Percentiles rank a stretch among this genome's conserved stretches.
Conservation (phyloP, 2,888 invertebrate genomes). For the Scaptomyza caliginosa region DNA sequence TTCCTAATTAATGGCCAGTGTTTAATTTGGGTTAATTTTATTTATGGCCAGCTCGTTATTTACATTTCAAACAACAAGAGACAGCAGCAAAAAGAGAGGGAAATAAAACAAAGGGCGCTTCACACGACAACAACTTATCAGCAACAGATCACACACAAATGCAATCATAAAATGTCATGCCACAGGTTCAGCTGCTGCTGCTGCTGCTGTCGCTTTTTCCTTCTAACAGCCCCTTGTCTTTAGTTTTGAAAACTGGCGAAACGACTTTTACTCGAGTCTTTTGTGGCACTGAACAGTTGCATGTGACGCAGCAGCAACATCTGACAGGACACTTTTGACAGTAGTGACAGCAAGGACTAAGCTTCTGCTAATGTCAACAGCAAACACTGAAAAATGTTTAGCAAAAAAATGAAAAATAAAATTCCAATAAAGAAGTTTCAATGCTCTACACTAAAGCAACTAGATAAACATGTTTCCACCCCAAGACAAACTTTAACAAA, state of each 20-base stretch:
- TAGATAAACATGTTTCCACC: background rate
- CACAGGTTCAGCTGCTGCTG: conserved; percentile 34
- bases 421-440: background rate
- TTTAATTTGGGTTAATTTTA: conserved; percentile 80
- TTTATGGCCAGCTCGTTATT: conserved; percentile 71
- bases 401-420: conserved; percentile 6
- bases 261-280: conserved; percentile 51
- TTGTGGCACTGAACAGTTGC: conserved; percentile 49
- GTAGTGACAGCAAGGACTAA: conserved; percentile 75
- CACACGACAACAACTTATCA: conserved; percentile 32
- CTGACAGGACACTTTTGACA: conserved; percentile 76
- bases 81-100: background rate
- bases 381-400: conserved; percentile 69
- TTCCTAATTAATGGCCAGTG: conserved; percentile 77
- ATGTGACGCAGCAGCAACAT: conserved; percentile 41
- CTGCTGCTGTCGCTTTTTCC: background rate
- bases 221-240: background rate
- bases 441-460: conserved; percentile 24
- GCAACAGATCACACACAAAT: conserved; percentile 30
- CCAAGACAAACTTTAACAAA: background rate
- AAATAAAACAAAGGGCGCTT: conserved; percentile 29
- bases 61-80: conserved; percentile 48
- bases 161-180: conserved; percentile 70
- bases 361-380: conserved; percentile 79
- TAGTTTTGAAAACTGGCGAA: conserved; percentile 18